Conservation (phyloP, 2,113 vertebrate species). For the Anolis carolinensis region DNA sequence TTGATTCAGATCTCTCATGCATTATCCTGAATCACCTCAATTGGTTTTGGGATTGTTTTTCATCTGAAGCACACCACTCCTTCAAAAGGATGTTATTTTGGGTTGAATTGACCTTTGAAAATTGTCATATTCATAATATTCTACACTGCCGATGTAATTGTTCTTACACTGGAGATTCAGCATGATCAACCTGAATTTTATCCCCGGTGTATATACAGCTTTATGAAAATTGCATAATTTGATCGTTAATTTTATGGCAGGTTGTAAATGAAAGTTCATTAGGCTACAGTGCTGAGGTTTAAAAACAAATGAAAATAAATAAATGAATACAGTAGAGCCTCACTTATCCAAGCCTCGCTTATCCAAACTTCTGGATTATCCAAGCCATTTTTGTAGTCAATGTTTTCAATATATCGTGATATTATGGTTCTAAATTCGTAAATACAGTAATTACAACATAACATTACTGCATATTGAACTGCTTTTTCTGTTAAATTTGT, state of each 20-base stretch:
- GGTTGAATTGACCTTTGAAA: neutral
- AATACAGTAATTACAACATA: too few relatives aligned
- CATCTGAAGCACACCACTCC: too few relatives aligned
- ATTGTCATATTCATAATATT: neutral
- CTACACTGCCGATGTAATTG: neutral
- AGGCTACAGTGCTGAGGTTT: constrained; percentile 31
- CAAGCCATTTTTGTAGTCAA: too few relatives aligned
- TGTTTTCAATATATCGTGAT: too few relatives aligned
- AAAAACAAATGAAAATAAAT: constrained; percentile 24
- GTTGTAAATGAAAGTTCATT: constrained; percentile 6
- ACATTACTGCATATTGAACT: too few relatives aligned
- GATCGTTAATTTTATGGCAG: constrained; percentile 37
- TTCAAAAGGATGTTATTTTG: neutral
- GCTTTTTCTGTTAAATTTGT: too few relatives aligned
- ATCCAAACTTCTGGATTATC: too few relatives aligned
- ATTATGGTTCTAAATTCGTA: too few relatives aligned
- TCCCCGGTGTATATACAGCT: constrained; percentile 47
- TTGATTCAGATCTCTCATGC: too few relatives aligned
- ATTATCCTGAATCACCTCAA: too few relatives aligned
- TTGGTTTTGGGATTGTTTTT: too few relatives aligned
- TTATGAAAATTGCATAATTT: constrained; percentile 36
- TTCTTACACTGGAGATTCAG: constrained; percentile 6
- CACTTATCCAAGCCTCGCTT: too few relatives aligned
- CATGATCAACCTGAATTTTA: constrained; percentile 18
- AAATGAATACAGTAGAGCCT: constrained; percentile 13